Evolutionary conservation across 2,113 vertebrate species (phyloP).

Genomic region (Lycaon pictus): DNA sequence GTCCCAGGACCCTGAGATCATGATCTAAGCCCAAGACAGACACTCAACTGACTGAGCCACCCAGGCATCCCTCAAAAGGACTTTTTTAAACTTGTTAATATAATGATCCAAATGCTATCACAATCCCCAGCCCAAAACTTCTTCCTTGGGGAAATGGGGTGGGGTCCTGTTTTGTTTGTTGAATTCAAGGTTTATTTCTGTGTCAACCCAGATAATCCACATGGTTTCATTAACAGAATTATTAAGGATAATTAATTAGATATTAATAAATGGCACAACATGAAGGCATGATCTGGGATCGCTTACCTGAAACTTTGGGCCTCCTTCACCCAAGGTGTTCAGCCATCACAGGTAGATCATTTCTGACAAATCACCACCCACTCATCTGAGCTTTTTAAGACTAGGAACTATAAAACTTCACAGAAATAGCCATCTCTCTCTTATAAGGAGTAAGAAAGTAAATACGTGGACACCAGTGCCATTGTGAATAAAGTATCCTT

Average conservation of each 20-base stretch:
- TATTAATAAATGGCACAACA: conserved; percentile 14
- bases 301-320: conserved; percentile 15
- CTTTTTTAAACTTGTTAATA: conserved; percentile 52
- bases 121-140: conserved; percentile 21
- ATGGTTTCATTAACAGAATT: conserved; percentile 37
- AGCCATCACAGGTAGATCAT: background rate
- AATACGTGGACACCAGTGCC: background rate
- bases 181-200: conserved; percentile 66
- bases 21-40: background rate
- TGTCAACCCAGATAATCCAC: background rate
- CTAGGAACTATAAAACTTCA: conserved; percentile 1
- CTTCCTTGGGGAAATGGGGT: conserved; percentile 22
- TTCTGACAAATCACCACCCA: conserved; percentile 44
- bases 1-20: background rate
- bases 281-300: background rate
- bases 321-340: background rate
- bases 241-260: conserved; percentile 35
- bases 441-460: background rate
- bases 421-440: conserved; percentile 17
- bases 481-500: conserved; percentile 50
- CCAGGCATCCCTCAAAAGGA: conserved; percentile 40
- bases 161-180: conserved; percentile 18
- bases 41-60: background rate
- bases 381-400: background rate
- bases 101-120: conserved; percentile 14